Evolutionary conservation across 2,797 vertebrate species (phyloP).

Genomic region (Centropyge bicolor): DNA sequence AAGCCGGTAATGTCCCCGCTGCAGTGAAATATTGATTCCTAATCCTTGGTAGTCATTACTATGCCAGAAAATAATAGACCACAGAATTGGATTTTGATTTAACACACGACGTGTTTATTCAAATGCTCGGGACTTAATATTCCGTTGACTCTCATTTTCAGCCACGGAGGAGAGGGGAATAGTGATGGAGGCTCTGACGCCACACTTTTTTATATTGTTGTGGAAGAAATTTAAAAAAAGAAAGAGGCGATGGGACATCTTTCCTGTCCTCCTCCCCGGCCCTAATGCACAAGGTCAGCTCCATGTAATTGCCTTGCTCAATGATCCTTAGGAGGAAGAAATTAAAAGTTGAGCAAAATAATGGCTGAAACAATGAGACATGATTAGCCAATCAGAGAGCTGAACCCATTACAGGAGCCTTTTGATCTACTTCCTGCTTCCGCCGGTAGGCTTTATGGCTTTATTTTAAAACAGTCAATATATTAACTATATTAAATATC

Average conservation of each 20-base stretch:
- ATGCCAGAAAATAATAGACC: slow-evolving; percentile 86
- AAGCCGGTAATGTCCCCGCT: slow-evolving; percentile 82
- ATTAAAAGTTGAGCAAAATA: slow-evolving; percentile 97
- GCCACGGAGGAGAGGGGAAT: slow-evolving; percentile 47
- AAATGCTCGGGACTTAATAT: slow-evolving; percentile 82
- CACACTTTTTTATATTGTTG: slow-evolving; percentile 78
- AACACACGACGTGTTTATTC: slow-evolving; percentile 84
- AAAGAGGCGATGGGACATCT: slow-evolving; percentile 69
- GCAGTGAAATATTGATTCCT: slow-evolving; percentile 87
- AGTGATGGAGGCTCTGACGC: slow-evolving; percentile 58
- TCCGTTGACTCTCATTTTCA: slow-evolving; percentile 76
- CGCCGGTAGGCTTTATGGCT: slow-evolving; percentile 62
- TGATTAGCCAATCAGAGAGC: slow-evolving; percentile 90
- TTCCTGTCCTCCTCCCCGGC: slow-evolving; percentile 75
- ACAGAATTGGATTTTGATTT: slow-evolving; percentile 87
- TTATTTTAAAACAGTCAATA: slow-evolving; percentile 72
- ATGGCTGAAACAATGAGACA: slow-evolving; percentile 95
- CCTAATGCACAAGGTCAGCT: slow-evolving; percentile 92
- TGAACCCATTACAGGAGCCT: slow-evolving; percentile 67
- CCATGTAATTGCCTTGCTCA: slow-evolving; percentile 95
- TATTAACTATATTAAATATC: slow-evolving; percentile 69
- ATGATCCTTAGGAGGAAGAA: slow-evolving; percentile 96
- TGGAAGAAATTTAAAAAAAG: slow-evolving; percentile 50
- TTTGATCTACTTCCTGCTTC: slow-evolving; percentile 76
- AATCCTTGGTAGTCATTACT: slow-evolving; percentile 84